phyloP scores from a whole-genome alignment of 2,113 vertebrate genomes.

The Archilochus colubris region DNA sequence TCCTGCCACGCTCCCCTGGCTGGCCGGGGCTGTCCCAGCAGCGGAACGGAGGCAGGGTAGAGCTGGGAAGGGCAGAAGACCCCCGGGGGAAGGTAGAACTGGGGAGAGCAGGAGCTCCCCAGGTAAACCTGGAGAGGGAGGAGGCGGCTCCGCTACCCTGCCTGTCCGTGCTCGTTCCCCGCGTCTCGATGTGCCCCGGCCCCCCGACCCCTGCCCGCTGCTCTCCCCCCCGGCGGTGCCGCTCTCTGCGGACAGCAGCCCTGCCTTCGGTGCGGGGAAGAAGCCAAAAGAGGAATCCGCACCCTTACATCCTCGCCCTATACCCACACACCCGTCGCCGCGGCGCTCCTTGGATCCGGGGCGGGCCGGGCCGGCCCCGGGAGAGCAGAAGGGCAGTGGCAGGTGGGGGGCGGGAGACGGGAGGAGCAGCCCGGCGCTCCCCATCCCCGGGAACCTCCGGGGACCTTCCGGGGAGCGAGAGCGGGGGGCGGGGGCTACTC shows the following conservation, averaged over 20 bases:
- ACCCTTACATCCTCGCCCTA: neutral
- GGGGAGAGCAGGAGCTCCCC: no score
- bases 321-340: neutral
- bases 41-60: neutral
- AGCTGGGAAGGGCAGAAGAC: no score
- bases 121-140: no score
- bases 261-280: no score
- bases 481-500: conserved; percentile 28
- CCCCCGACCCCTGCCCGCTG: neutral
- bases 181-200: neutral
- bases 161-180: neutral
- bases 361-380: neutral
- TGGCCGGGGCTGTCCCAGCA: neutral
- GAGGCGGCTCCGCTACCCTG: no score
- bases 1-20: no score
- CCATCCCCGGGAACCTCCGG: neutral
- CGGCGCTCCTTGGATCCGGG: neutral
- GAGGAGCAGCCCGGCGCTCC: no score
- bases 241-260: neutral
- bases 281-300: neutral
- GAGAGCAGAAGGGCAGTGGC: neutral
- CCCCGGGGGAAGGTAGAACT: no score
- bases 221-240: neutral
- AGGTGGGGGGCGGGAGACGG: no score
- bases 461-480: neutral